Percentiles rank a stretch among this genome's conserved stretches.
phyloP scores from a whole-genome alignment of 2,113 vertebrate species.

The Oncorhynchus kisutch region DNA sequence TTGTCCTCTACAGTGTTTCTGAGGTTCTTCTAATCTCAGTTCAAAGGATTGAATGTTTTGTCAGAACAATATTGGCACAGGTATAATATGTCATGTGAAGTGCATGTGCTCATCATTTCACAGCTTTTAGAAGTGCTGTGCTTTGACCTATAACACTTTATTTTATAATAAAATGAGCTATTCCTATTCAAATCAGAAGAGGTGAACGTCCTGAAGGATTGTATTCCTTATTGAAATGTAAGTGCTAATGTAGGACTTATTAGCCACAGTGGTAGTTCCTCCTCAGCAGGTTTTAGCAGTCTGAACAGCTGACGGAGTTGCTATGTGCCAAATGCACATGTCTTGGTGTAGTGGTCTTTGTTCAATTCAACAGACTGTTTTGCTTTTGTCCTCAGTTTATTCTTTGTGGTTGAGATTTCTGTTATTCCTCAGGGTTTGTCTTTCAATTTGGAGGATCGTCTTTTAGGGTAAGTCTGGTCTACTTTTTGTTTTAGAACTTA shows the following conservation, averaged over 20 bases:
- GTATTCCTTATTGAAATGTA: neutral
- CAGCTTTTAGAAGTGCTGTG: too few relatives aligned
- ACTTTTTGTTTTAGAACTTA: neutral
- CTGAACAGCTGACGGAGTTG: slow-evolving; percentile 1
- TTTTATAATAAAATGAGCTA: too few relatives aligned
- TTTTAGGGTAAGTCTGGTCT: neutral
- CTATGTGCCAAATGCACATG: slow-evolving; percentile 27
- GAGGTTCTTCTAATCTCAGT: neutral
- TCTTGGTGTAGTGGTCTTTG: neutral
- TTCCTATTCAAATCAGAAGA: too few relatives aligned
- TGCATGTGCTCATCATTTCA: too few relatives aligned
- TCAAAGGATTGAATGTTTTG: neutral
- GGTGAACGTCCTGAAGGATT: too few relatives aligned
- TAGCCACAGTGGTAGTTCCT: neutral
- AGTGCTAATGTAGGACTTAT: too few relatives aligned
- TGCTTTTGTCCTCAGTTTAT: slow-evolving; percentile 4
- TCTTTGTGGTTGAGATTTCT: too few relatives aligned
- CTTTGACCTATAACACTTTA: too few relatives aligned
- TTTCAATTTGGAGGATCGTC: neutral
- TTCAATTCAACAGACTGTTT: neutral
- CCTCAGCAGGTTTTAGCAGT: slow-evolving; percentile 27
- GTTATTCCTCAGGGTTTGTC: neutral
- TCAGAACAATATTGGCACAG: neutral
- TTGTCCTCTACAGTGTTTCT: neutral
- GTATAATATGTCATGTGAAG: too few relatives aligned